Conservation (phyloP, 2,888 invertebrate genomes). For the Lithophane ornitopus region DNA sequence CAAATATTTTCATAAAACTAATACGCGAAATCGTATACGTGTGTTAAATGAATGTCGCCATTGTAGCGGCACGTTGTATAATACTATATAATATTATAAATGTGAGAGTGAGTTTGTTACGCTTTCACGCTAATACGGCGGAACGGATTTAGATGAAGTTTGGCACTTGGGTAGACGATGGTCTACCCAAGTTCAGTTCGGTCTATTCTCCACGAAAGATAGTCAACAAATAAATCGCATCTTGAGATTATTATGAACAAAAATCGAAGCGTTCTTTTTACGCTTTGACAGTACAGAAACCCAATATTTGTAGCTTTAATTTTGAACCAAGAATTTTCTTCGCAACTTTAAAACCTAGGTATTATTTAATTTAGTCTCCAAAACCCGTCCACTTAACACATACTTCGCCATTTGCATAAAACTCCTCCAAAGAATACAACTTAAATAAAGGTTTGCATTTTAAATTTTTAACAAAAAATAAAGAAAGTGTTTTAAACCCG, state of each 20-base stretch:
- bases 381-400: conserved; percentile 52
- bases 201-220: no score
- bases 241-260: background rate
- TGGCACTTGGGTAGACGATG: no score
- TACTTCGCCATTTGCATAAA: conserved; percentile 58
- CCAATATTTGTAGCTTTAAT: background rate
- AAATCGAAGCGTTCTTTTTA: background rate
- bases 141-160: no score
- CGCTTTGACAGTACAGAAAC: background rate
- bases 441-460: conserved; percentile 68
- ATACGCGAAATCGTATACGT: no score
- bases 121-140: no score
- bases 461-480: conserved; percentile 61
- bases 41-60: no score
- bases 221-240: background rate
- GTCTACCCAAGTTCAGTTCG: no score
- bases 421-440: conserved; percentile 53
- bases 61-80: no score
- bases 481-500: conserved; percentile 59
- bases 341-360: background rate
- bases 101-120: no score
- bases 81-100: no score
- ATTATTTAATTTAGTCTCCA: conserved; percentile 16
- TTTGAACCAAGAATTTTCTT: background rate
- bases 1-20: no score